Evolutionary conservation across 2,113 vertebrate genomes (phyloP).

Genomic region (Lepus europaeus): DNA sequence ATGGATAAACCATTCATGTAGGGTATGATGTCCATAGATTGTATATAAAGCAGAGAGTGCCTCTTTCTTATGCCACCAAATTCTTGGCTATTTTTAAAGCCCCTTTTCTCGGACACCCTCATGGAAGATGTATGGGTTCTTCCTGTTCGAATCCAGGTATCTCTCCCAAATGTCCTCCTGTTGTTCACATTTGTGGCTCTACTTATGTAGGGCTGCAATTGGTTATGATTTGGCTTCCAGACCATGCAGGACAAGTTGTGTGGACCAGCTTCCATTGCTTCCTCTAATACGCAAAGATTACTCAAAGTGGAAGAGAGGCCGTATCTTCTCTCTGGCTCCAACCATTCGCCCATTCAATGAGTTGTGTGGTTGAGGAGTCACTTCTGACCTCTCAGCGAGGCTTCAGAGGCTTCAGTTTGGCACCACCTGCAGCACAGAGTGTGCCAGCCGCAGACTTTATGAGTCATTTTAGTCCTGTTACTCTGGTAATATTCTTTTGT

Average conservation of each 20-base stretch:
- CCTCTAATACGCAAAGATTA: background rate
- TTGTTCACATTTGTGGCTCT: background rate
- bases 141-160: background rate
- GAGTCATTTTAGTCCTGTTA: conserved; percentile 60
- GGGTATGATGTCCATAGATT: background rate
- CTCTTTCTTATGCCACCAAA: background rate
- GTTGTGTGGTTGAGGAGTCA: background rate
- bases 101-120: background rate
- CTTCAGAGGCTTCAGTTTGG: background rate
- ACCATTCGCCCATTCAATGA: background rate
- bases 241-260: background rate
- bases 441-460: background rate
- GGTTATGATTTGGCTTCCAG: background rate
- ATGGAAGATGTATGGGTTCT: background rate
- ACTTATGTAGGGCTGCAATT: background rate
- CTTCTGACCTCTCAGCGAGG: background rate
- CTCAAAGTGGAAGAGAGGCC: background rate
- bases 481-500: conserved; percentile 56
- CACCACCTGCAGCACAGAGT: background rate
- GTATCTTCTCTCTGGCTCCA: background rate
- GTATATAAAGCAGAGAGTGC: background rate
- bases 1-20: background rate
- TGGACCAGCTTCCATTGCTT: background rate
- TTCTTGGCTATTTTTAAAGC: background rate
- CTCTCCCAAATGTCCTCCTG: background rate